A percentile compares a stretch with the other conserved stretches of the same genome.
Conservation (phyloP, 1,140 invertebrate species). For the Zaprionus vittiger region DNA sequence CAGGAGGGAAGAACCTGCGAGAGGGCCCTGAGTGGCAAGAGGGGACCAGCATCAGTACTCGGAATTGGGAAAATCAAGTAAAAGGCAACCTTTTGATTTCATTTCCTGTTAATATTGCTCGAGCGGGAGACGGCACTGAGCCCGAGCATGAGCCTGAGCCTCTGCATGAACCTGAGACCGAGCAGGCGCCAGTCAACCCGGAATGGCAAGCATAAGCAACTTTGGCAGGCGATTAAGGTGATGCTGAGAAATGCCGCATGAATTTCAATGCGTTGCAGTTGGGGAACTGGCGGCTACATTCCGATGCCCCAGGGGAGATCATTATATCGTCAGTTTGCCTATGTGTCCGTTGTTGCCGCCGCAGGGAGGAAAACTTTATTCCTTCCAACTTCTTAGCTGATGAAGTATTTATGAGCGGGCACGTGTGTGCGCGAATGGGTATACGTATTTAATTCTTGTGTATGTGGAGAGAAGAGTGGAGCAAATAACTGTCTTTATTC, state of each 20-base stretch:
- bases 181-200: slow-evolving; percentile 41
- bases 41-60: slow-evolving; percentile 27
- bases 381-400: slow-evolving; percentile 70
- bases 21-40: background rate
- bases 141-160: background rate
- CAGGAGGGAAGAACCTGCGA: background rate
- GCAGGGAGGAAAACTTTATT: slow-evolving; percentile 48
- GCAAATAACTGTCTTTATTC: slow-evolving; percentile 12
- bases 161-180: slow-evolving; percentile 12
- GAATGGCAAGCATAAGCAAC: slow-evolving; percentile 73
- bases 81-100: slow-evolving; percentile 81
- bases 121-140: slow-evolving; percentile 17
- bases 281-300: background rate
- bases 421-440: slow-evolving; percentile 5
- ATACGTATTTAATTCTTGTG: slow-evolving; percentile 2
- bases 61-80: slow-evolving; percentile 79
- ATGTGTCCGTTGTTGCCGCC: slow-evolving; percentile 31
- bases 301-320: slow-evolving; percentile 68
- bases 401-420: slow-evolving; percentile 76
- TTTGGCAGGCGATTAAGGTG: slow-evolving; percentile 82
- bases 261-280: slow-evolving; percentile 72
- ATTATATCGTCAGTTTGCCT: slow-evolving; percentile 77
- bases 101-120: slow-evolving; percentile 81
- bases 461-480: slow-evolving; percentile 6
- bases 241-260: slow-evolving; percentile 74